phyloP scores from a whole-genome alignment of 2,888 invertebrate genomes.

The Selenia dentaria region DNA sequence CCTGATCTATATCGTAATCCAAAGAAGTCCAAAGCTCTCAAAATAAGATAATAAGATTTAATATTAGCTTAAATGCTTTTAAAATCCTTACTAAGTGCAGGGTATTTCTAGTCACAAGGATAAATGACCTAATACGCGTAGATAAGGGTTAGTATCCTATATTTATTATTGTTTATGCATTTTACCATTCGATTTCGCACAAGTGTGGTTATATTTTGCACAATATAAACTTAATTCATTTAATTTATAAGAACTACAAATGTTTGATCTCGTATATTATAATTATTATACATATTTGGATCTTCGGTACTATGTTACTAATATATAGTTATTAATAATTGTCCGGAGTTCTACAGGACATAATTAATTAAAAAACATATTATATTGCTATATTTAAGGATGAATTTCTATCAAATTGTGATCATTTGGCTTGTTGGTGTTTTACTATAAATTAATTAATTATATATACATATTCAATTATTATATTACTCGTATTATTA shows the following conservation, averaged over 20 bases:
- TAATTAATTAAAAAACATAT: slow-evolving; percentile 6
- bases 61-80: too few species aligned
- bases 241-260: slow-evolving; percentile 4
- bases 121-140: slow-evolving; percentile 22
- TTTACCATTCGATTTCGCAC: slow-evolving; percentile 24
- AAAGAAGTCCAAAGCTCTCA: too few species aligned
- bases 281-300: too few species aligned
- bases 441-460: slow-evolving; percentile 22
- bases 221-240: slow-evolving; percentile 11
- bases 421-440: slow-evolving; percentile 47
- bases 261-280: slow-evolving; percentile 21
- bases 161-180: slow-evolving; percentile 9
- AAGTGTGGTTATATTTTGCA: slow-evolving; percentile 29
- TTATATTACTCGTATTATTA: slow-evolving; percentile 19
- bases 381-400: slow-evolving; percentile 23
- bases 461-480: slow-evolving; percentile 27
- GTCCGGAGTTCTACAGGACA: slow-evolving; percentile 4
- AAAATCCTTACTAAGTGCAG: slow-evolving; percentile 41
- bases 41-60: too few species aligned
- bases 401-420: slow-evolving; percentile 40
- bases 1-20: too few species aligned
- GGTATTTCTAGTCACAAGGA: slow-evolving; percentile 43
- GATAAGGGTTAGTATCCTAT: not conserved
- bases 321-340: not conserved
- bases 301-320: too few species aligned